Conservation (phyloP, 2,888 invertebrate genomes). For the Trachelus stipa region DNA sequence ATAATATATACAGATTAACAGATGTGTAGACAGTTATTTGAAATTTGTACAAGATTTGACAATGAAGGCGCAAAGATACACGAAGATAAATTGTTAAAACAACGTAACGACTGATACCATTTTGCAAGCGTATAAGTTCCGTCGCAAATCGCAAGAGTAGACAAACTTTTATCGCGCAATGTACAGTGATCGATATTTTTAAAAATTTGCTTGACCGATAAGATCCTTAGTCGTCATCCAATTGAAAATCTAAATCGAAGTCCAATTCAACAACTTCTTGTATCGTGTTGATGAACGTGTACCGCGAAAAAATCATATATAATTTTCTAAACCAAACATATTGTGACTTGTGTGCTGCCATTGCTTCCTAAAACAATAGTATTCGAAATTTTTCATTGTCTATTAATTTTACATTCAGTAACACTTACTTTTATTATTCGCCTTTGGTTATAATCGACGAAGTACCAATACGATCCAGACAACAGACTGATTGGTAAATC, state of each 20-base stretch:
- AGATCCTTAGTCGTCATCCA: conserved; percentile 68
- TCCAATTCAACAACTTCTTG: conserved; percentile 80
- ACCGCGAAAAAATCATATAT: conserved; percentile 90
- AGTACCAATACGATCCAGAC: conserved; percentile 81
- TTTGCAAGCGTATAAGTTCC: not conserved
- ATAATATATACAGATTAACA: not conserved
- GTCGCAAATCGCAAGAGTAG: not conserved
- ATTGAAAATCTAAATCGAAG: conserved; percentile 81
- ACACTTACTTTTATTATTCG: conserved; percentile 53
- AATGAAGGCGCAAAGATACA: no score
- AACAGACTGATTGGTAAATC: conserved; percentile 86
- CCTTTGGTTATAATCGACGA: conserved; percentile 58
- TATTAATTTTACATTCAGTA: not conserved
- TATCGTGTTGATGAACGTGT: conserved; percentile 90
- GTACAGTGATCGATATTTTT: conserved; percentile 5
- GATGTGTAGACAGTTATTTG: not conserved
- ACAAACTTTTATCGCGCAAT: conserved; percentile 11
- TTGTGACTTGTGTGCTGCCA: conserved; percentile 91
- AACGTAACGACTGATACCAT: not conserved
- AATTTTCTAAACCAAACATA: conserved; percentile 94
- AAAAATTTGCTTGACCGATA: not conserved
- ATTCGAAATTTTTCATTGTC: conserved; percentile 9
- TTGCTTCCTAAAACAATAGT: conserved; percentile 74
- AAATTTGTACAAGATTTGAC: not conserved
- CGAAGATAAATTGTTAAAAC: not conserved